Percentiles rank a stretch among this genome's conserved stretches.
phyloP scores from a whole-genome alignment of 2,888 invertebrate species.

The Callosobruchus maculatus region DNA sequence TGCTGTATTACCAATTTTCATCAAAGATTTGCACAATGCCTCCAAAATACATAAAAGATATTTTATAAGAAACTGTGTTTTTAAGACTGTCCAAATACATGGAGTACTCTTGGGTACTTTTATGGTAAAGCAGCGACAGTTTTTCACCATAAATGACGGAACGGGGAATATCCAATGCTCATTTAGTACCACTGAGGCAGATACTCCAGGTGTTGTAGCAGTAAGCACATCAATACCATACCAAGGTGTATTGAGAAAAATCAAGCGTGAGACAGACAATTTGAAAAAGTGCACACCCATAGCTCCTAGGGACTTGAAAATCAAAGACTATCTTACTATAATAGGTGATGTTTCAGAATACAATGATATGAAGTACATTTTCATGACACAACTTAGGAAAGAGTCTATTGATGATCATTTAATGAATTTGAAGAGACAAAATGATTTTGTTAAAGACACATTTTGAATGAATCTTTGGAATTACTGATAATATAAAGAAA shows the following conservation, averaged over 20 bases:
- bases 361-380: neutral
- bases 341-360: neutral
- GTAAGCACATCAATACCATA: neutral
- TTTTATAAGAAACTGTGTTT: neutral
- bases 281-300: neutral
- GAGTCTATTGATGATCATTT: neutral
- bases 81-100: neutral
- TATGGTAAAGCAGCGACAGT: neutral
- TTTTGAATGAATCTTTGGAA: neutral
- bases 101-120: neutral
- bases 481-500: too few species aligned
- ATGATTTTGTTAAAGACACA: neutral
- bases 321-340: neutral
- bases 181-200: neutral
- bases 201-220: neutral
- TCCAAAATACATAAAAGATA: neutral
- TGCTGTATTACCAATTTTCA: neutral
- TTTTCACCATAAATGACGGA: neutral
- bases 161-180: neutral
- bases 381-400: neutral
- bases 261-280: neutral
- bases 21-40: neutral
- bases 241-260: neutral
- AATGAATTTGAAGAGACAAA: neutral
- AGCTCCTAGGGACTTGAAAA: neutral